A percentile compares a stretch with the other conserved stretches of the same genome.
phyloP scores from a whole-genome alignment of 2,113 vertebrate species.

The Pangasianodon gigas region DNA sequence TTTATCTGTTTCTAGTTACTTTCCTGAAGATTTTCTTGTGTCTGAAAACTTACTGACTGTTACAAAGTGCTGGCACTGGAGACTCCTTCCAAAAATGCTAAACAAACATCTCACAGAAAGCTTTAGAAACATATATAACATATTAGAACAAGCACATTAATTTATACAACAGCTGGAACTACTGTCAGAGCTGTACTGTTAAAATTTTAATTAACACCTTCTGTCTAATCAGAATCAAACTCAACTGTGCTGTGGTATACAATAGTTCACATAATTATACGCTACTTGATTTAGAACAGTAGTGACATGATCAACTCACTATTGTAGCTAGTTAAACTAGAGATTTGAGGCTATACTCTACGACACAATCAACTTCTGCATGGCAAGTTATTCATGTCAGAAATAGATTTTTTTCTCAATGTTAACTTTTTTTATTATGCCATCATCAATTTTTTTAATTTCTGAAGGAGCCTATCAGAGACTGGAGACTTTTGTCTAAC shows the following conservation, averaged over 20 bases:
- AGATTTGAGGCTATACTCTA: no score
- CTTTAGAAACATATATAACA: not conserved
- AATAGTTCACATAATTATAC: not conserved
- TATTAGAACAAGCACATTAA: not conserved
- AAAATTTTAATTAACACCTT: not conserved
- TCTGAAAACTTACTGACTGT: not conserved
- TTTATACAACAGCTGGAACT: not conserved
- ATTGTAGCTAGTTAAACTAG: not conserved
- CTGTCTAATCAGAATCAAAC: not conserved
- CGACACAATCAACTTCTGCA: no score
- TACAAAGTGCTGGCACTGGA: not conserved
- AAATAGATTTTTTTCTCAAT: no score
- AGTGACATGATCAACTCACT: not conserved
- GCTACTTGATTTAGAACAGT: not conserved
- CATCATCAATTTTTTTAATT: no score
- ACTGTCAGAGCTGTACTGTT: not conserved
- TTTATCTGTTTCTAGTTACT: no score
- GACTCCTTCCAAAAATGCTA: not conserved
- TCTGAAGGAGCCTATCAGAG: no score
- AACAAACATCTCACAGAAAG: not conserved
- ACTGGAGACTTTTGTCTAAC: no score
- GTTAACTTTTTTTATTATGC: no score
- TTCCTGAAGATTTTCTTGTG: not conserved
- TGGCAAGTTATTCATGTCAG: no score
- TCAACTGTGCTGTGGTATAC: not conserved